Evolutionary conservation across 1,140 invertebrate species (phyloP), one percentile per base, ranked within the genome.

Genomic region (Drosophila pandora): DNA sequence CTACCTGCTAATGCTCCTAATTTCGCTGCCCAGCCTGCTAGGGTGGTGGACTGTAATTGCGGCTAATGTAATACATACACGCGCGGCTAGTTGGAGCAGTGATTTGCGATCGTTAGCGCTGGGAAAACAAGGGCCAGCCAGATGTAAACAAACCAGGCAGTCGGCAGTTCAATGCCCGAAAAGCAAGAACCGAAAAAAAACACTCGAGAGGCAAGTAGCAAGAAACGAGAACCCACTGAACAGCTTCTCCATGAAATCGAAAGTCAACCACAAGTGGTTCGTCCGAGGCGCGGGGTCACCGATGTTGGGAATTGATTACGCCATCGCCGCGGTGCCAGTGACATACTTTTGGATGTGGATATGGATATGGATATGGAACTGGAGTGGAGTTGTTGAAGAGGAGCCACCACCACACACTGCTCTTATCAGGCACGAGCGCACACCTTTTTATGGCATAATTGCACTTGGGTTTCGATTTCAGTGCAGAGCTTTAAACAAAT

Each of bases 41-140:
- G 13, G 32, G 34, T 17, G 49, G 37, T 49, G 58, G 17, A 28
- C 30, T 12, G 48, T 34, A 68, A 59, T 68, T 63, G 61, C 57
- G 67, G 65, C 57, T 85, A 81, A 81, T 85, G 82, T 81, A 87
- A 85, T 81, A 75, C 81, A 69, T 74, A 81, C 78, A 87, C 82
- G 81, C 76, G 67, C 56, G 1, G 9, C 43, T 47, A 47, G 17
- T 47, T 23, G 17, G 17, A 9, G 9, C 43, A 34, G 47, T 52
- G 63, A 67, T 67, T 67, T 64, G 17, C 59, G 63, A 67, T 80
- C 64, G 65, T 80, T 80, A 80, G 60, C 52, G 37, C 17, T 17
- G 13, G 34, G 37, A 43, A 50, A 23, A 25, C 50, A 34, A 34
- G 22, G 52, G 58, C 32, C 30, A 22, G 12, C 3, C 32, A 12